Percentiles rank a stretch among this genome's conserved stretches.
Evolutionary conservation across 2,113 vertebrate species (phyloP).

Genomic region (Alaudala cheleensis): DNA sequence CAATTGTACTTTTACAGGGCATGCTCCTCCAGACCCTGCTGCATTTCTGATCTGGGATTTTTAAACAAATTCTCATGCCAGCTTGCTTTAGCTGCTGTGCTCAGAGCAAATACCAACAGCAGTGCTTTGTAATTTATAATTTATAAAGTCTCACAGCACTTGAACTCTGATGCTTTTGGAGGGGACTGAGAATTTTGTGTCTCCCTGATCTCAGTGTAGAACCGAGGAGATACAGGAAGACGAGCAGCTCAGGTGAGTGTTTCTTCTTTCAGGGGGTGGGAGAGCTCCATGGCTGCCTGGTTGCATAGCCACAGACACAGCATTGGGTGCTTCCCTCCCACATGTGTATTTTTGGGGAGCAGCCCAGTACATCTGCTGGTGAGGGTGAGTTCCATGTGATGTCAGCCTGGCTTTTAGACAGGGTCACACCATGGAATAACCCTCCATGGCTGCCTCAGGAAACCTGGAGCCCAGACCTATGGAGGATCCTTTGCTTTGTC

Average conservation of each 20-base stretch:
- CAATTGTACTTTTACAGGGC: rapidly evolving
- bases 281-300: neutral
- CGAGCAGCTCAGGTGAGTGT: neutral
- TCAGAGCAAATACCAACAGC: neutral
- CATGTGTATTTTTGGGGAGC: rapidly evolving
- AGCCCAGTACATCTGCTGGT: neutral
- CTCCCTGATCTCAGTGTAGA: neutral
- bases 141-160: neutral
- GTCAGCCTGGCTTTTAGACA: neutral
- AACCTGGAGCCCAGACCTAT: neutral
- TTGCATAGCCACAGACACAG: rapidly evolving
- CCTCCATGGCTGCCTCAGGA: neutral
- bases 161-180: neutral
- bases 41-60: neutral
- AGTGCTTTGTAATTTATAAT: neutral
- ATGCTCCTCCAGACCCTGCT: neutral
- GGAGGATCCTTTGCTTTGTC: neutral
- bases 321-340: neutral
- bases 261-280: neutral
- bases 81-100: neutral
- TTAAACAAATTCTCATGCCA: neutral
- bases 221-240: neutral
- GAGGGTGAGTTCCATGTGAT: neutral
- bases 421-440: neutral
- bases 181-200: neutral